A percentile compares a stretch with the other conserved stretches of the same genome.
Conservation (phyloP, 2,888 invertebrate genomes). For the Pristionchus fissidentatus region DNA sequence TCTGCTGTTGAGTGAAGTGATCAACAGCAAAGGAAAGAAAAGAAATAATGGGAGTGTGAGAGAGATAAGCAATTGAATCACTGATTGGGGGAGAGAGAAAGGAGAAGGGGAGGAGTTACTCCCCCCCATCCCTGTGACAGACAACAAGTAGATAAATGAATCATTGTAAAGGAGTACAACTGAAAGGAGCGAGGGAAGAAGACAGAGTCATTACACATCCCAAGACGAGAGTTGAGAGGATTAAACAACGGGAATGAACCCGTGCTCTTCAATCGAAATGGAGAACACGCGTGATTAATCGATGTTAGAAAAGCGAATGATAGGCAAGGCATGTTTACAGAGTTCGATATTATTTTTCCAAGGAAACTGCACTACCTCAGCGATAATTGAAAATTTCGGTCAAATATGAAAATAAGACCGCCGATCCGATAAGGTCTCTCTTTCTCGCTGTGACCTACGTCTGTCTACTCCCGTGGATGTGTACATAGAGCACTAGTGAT, state of each 20-base stretch:
- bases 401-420: no score
- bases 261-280: background rate
- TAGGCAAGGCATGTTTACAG: no score
- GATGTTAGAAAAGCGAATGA: no score
- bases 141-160: constrained; percentile 26
- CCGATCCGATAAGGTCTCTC: no score
- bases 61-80: constrained; percentile 34
- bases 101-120: constrained; percentile 8
- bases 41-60: background rate
- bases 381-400: no score
- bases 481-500: no score
- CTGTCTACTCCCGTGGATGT: no score
- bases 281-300: background rate
- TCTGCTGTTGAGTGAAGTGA: background rate
- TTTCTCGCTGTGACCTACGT: no score
- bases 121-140: no score
- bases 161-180: background rate
- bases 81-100: constrained; percentile 18
- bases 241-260: background rate
- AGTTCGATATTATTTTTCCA: no score
- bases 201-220: constrained; percentile 26
- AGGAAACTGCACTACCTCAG: no score
- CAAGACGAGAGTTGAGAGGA: background rate
- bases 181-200: constrained; percentile 11
- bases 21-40: background rate